Evolutionary conservation across 2,888 invertebrate genomes (phyloP), one percentile per base, ranked within the genome.

Genomic region (Noctua comes): DNA sequence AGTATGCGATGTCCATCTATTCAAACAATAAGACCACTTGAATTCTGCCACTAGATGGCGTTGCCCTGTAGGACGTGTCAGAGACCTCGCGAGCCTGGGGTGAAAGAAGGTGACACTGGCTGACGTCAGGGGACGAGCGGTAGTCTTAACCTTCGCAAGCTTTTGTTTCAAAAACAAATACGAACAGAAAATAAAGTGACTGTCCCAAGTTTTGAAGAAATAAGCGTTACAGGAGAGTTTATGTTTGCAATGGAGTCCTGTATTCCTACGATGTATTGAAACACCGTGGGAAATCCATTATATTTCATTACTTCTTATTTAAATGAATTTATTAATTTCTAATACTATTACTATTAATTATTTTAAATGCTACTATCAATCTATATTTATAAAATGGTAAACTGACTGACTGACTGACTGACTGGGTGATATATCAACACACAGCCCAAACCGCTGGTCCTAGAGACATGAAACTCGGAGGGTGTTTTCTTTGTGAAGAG

Each of bases 51-150:
- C 57, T 72, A 77, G 84, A 75, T 79, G 73, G 70, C 82, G 57
- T 48, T 68, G 80, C 36, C 36, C 54, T 65, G 65, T 62, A 68
- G 43, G 72, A 64, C 48, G 62, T 27, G 82, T 76, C 86, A 76
- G 48, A 76, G 86, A 82, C 83, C 85, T 75, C 65, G 21, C 13
- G 48, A 51, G 36, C 64, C 59, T 46, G 24, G 76, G 81, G 66
- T 70, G 65, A 68, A 72, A 64, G 70, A 77, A 83, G 83, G 86
- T 85, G 83, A 83, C 75, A 80, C 71, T 13, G n/a, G 13, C 31
- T 80, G 77, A 81, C 76, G 70, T 85, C 82, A 83, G 73, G 73
- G 76, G 74, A 68, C 74, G 46, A n/a, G 46, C 73, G 73, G 75
- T 76, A 75, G 68, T 72, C 57, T 24, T 51, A 62, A 73, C 79